Evolutionary conservation across 2,797 vertebrate species (phyloP), one percentile per base, ranked within the genome.

Genomic region (Pangasius djambal): DNA sequence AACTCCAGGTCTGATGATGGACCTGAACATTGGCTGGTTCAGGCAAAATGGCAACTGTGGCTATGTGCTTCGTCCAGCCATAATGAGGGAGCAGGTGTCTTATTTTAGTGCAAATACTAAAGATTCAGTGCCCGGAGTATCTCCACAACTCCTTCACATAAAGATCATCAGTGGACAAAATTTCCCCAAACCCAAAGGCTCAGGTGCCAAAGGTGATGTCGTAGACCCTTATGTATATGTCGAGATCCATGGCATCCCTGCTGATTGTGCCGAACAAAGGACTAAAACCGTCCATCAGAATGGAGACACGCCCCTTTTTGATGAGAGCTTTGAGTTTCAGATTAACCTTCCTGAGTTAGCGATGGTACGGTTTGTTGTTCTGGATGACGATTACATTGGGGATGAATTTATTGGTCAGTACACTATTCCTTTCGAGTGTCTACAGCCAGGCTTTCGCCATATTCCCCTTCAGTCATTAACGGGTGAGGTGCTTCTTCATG

Each of bases 91-190:
- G 92, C 97, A 99, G 77, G 97, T 99, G 70, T 99, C 99, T 12
- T 99, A 99, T 95, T 99, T 99, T 77, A 99, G 98, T 0, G 99
- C 98, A 28, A 99, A 99, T 94, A 99, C 98, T 5, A 99, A 98
- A 94, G 99, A 99, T 94, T 98, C 98, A 0, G 98, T 99, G 90
- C 99, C 98, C 15, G 98, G 99, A 87, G 99, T 99, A 89, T 99
- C 98, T 0, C 98, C 98, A 72, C 99, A 99, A 92, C 97, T 99
- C 57, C 96, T 99, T 78, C 99, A 99, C 94, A 97, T 99, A 89
- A 99, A 99, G 93, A 98, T 99, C 91, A 99, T 99, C 89, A 99
- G 98, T n/a, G 99, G 99, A 67, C 98, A 99, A 93, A 98, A 99
- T 94, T 99, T 99, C 67, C 98, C 99, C 55, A 99, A 99, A 94